Conservation (phyloP, 2,888 invertebrate species). For the Automeris io region DNA sequence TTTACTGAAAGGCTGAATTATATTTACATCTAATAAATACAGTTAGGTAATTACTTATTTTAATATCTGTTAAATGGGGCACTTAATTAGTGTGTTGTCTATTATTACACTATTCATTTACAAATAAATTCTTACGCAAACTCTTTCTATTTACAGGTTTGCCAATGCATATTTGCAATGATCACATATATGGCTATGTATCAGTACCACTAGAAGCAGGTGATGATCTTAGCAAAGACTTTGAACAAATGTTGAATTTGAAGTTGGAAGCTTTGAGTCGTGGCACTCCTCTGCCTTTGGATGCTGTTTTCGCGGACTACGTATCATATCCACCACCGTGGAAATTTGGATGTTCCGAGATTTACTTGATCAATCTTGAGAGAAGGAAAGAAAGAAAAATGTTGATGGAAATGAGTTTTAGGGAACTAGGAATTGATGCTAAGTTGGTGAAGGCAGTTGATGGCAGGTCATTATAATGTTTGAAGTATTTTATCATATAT, state of each 20-base stretch:
- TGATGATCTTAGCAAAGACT: slow-evolving; percentile 80
- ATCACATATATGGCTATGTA: slow-evolving; percentile 87
- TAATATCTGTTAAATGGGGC: too few relatives aligned
- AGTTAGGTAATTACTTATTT: too few relatives aligned
- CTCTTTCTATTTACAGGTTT: slow-evolving; percentile 27
- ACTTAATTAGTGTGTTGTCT: too few relatives aligned
- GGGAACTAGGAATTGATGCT: slow-evolving; percentile 88
- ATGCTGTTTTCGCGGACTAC: slow-evolving; percentile 45
- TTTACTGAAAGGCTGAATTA: too few relatives aligned
- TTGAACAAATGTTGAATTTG: slow-evolving; percentile 84
- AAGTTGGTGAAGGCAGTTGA: slow-evolving; percentile 90
- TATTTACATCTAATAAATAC: too few relatives aligned
- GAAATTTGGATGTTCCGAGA: slow-evolving; percentile 84
- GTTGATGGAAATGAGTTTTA: slow-evolving; percentile 88
- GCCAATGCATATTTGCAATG: slow-evolving; percentile 83
- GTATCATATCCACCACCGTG: slow-evolving; percentile 66
- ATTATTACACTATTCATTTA: too few relatives aligned
- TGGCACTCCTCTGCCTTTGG: slow-evolving; percentile 58
- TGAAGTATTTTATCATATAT: background rate
- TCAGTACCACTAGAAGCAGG: slow-evolving; percentile 86
- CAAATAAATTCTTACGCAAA: too few relatives aligned
- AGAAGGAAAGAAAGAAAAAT: slow-evolving; percentile 86
- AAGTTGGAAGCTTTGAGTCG: slow-evolving; percentile 85
- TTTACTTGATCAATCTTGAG: slow-evolving; percentile 95
- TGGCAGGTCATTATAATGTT: slow-evolving; percentile 80